phyloP scores from a whole-genome alignment of 2,888 invertebrate genomes.

The Andrena bicolor region DNA sequence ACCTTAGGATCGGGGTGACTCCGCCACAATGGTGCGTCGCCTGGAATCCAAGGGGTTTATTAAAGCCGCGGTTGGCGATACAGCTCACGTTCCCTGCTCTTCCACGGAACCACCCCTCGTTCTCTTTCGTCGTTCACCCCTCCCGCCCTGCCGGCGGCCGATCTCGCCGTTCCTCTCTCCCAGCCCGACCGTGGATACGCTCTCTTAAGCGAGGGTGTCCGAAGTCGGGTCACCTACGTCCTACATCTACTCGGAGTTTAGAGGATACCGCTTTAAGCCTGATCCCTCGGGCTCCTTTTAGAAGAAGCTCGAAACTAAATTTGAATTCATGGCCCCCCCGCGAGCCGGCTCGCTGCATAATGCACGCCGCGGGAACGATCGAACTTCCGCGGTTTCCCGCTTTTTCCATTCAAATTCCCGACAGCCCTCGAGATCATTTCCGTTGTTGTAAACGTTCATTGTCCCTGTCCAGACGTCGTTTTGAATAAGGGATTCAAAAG shows the following conservation, averaged over 20 bases:
- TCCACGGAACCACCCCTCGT: slow-evolving; percentile 71
- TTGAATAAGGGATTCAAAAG: too few species aligned
- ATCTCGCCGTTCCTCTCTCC: slow-evolving; percentile 26
- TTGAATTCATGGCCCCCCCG: slow-evolving; percentile 45
- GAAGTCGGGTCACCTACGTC: slow-evolving; percentile 66
- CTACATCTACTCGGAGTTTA: slow-evolving; percentile 61
- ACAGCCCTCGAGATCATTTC: slow-evolving; percentile 23
- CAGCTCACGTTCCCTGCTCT: slow-evolving; percentile 83
- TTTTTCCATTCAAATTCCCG: slow-evolving; percentile 44
- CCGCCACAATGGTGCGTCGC: slow-evolving; percentile 82
- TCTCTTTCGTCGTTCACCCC: slow-evolving; percentile 53
- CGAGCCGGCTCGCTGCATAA: slow-evolving; percentile 22
- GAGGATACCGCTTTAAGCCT: slow-evolving; percentile 59
- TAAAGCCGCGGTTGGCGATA: slow-evolving; percentile 84
- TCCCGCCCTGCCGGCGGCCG: not conserved
- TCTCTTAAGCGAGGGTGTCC: slow-evolving; percentile 58
- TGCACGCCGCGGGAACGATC: slow-evolving; percentile 25
- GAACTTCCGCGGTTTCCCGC: slow-evolving; percentile 24
- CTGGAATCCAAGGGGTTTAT: slow-evolving; percentile 83
- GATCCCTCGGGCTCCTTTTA: slow-evolving; percentile 49
- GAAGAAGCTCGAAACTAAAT: slow-evolving; percentile 43
- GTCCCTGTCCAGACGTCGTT: too few species aligned
- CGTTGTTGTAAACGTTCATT: slow-evolving; percentile 30
- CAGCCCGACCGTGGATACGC: slow-evolving; percentile 54
- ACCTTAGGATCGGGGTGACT: slow-evolving; percentile 78